Percentiles rank a stretch among this genome's conserved stretches.
Evolutionary conservation across 2,113 vertebrate genomes (phyloP).

Genomic region (Pardalotus punctatus): DNA sequence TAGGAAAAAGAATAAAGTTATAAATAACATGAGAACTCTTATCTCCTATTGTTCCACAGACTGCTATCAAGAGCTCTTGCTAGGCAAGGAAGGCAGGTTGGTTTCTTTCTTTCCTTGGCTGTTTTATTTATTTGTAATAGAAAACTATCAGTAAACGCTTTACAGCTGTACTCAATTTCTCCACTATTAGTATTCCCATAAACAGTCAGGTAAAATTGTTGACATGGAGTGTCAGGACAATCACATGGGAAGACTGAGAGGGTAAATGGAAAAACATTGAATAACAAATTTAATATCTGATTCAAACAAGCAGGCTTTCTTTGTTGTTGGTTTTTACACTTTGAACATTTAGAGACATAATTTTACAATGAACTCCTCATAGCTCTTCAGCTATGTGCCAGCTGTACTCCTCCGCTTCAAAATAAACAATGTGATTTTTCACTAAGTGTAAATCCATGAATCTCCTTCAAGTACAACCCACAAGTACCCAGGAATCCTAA

Average conservation of each 20-base stretch:
- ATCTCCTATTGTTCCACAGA: background rate
- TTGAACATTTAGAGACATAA: background rate
- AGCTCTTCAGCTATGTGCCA: background rate
- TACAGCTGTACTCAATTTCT: background rate
- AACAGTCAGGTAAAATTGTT: background rate
- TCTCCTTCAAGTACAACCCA: background rate
- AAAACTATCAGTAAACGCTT: background rate
- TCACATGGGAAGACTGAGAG: background rate
- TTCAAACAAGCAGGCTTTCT: background rate
- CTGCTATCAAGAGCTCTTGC: background rate
- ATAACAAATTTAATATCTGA: background rate
- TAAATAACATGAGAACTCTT: background rate
- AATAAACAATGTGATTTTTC: background rate
- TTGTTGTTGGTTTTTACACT: background rate
- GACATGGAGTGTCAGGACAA: background rate
- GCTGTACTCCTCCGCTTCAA: background rate
- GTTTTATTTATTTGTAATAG: background rate
- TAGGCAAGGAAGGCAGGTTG: background rate
- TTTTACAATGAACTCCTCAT: background rate
- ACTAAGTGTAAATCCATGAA: background rate
- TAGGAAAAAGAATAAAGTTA: background rate
- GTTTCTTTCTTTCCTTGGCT: background rate
- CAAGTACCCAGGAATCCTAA: background rate
- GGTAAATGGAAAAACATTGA: background rate
- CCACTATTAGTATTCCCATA: background rate